A percentile compares a stretch with the other conserved stretches of the same genome.
These are phyloP conservation scores for Pteronura brasiliensis DNA, from an alignment of 2,113 vertebrate genomes.

Conservation along the genomic window DNA sequence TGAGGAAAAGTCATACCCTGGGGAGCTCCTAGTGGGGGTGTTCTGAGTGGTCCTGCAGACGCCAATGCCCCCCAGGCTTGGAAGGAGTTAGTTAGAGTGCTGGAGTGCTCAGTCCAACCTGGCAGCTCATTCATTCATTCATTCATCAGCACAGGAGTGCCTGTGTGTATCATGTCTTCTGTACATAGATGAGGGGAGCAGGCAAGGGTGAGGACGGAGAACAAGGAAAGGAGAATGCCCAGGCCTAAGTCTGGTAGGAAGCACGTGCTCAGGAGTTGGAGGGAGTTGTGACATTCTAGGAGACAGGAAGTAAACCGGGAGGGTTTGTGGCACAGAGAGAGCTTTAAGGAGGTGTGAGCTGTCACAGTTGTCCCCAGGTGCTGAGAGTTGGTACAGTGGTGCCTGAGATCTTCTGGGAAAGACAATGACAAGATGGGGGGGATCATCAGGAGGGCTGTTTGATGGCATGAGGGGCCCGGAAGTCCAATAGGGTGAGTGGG, in stretches of 20 bases:
- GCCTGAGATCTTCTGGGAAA: background rate
- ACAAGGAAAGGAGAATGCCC: background rate
- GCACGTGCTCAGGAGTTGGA: background rate
- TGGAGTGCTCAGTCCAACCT: background rate
- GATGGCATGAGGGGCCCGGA: background rate
- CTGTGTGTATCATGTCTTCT: background rate
- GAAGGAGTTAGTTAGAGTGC: background rate
- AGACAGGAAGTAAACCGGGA: background rate
- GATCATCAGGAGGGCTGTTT: rapidly evolving
- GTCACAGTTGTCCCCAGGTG: too few relatives aligned
- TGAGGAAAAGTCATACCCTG: too few relatives aligned
- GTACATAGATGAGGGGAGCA: background rate
- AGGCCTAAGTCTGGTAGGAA: background rate
- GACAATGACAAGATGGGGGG: background rate
- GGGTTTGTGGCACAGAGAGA: background rate
- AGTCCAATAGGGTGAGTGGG: background rate
- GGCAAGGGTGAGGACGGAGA: background rate
- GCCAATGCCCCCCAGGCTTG: background rate
- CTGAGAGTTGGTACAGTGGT: background rate
- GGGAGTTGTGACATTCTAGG: background rate
- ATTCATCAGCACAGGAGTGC: too few relatives aligned
- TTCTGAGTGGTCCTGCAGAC: background rate
- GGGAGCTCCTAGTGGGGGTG: too few relatives aligned
- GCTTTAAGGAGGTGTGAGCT: background rate
- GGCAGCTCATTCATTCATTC: background rate